Percentiles rank a stretch among this genome's conserved stretches.
These are phyloP conservation scores for Monochamus alternatus DNA, from an alignment of 2,888 invertebrate genomes.

Conservation along the genomic window DNA sequence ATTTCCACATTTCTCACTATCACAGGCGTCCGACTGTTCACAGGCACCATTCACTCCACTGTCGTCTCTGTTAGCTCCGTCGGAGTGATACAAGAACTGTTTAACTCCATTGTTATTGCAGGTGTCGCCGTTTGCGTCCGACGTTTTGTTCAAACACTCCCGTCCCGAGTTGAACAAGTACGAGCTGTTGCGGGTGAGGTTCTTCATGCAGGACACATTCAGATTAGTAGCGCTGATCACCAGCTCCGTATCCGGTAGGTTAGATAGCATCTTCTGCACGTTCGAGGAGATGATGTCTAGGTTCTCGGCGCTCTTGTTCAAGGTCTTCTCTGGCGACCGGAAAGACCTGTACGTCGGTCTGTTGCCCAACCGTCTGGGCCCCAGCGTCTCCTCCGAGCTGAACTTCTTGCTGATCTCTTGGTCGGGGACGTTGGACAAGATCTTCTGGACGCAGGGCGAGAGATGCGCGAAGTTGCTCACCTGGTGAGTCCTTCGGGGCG, in stretches of 20 bases:
- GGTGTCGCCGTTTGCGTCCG: slow-evolving; percentile 35
- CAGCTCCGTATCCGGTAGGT: slow-evolving; percentile 70
- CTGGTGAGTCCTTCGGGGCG: slow-evolving; percentile 66
- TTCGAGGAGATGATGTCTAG: slow-evolving; percentile 71
- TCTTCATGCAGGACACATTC: slow-evolving; percentile 50
- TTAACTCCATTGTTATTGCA: slow-evolving; percentile 36
- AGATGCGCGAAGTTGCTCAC: slow-evolving; percentile 73
- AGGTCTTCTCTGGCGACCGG: slow-evolving; percentile 54
- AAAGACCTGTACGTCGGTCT: slow-evolving; percentile 50
- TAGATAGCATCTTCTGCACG: slow-evolving; percentile 74
- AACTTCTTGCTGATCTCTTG: slow-evolving; percentile 66
- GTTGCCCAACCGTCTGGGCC: slow-evolving; percentile 48
- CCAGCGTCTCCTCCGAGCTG: slow-evolving; percentile 66
- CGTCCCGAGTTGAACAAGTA: slow-evolving; percentile 55
- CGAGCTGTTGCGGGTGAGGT: slow-evolving; percentile 56
- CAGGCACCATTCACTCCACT: slow-evolving; percentile 30
- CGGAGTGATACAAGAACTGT: slow-evolving; percentile 51
- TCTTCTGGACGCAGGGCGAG: slow-evolving; percentile 77
- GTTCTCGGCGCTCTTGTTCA: slow-evolving; percentile 65
- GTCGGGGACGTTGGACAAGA: slow-evolving; percentile 74
- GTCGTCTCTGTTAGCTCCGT: slow-evolving; percentile 34
- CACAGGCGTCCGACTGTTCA: slow-evolving; percentile 43
- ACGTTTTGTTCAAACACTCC: slow-evolving; percentile 45
- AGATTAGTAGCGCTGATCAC: slow-evolving; percentile 64
- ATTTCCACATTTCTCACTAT: slow-evolving; percentile 52